Conservation (phyloP, 2,888 invertebrate genomes). For the Parnassius apollo region DNA sequence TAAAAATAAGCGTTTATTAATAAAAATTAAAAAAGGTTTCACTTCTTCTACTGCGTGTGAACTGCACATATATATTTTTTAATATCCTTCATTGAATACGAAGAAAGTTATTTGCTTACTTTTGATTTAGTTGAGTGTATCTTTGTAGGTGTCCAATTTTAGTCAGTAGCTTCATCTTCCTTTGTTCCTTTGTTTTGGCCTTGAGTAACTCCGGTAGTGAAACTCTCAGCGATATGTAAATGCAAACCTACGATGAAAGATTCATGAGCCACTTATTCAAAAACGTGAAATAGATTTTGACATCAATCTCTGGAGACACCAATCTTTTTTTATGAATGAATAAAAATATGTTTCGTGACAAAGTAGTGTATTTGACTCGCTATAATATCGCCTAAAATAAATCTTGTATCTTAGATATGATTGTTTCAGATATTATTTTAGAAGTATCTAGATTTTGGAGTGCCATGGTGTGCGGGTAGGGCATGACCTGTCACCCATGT, state of each 20-base stretch:
- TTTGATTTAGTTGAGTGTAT: conserved; percentile 4
- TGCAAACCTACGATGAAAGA: conserved; percentile 23
- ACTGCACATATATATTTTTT: no score
- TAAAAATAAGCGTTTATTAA: no score
- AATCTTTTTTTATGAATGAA: conserved; percentile 20
- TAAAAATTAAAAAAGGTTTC: no score
- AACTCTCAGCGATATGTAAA: conserved; percentile 20
- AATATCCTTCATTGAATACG: neutral
- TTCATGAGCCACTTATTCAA: conserved; percentile 25
- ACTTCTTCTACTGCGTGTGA: no score
- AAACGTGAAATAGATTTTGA: conserved; percentile 25
- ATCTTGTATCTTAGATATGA: no score
- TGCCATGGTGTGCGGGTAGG: no score
- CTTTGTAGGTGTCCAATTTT: conserved; percentile 17
- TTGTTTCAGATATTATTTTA: no score
- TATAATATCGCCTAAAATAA: neutral
- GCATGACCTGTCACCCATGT: no score
- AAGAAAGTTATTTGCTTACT: conserved; percentile 2
- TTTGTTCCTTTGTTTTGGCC: conserved; percentile 23
- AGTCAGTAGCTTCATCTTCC: conserved; percentile 14
- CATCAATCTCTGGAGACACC: conserved; percentile 10
- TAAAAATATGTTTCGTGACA: conserved; percentile 7
- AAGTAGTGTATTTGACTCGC: conserved; percentile 6
- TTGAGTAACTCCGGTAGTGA: conserved; percentile 11
- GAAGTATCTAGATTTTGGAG: no score